These are phyloP conservation scores for Scrobipalpa atriplicella DNA, from an alignment of 2,888 invertebrate genomes.

Conservation along the genomic window DNA sequence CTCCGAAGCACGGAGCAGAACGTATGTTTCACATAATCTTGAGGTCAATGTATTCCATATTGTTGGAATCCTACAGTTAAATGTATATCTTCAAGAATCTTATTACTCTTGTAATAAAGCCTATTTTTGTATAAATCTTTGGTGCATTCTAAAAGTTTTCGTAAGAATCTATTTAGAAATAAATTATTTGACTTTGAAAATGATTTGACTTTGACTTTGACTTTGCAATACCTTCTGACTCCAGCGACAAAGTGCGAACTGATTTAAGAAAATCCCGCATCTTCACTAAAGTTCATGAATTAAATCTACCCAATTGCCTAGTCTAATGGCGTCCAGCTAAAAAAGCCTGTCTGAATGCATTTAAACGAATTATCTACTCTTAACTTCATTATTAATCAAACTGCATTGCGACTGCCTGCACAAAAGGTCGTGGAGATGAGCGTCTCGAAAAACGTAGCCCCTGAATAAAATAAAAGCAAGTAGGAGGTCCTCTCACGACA, in stretches of 20 bases:
- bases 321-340: constrained; percentile 11
- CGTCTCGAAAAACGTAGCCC: constrained; percentile 61
- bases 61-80: too few relatives aligned
- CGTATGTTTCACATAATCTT: too few relatives aligned
- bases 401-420: constrained; percentile 76
- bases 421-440: constrained; percentile 61
- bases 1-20: too few relatives aligned
- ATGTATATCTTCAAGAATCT: too few relatives aligned
- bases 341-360: constrained; percentile 13
- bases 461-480: constrained; percentile 80
- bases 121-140: too few relatives aligned
- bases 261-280: background rate
- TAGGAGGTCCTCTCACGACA: constrained; percentile 80
- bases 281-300: background rate
- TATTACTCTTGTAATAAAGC: too few relatives aligned
- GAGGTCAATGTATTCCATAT: too few relatives aligned
- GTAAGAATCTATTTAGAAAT: too few relatives aligned
- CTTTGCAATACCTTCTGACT: too few relatives aligned
- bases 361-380: constrained; percentile 29
- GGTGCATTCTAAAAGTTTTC: too few relatives aligned
- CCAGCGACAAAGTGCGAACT: background rate
- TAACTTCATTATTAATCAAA: constrained; percentile 73
- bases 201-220: too few relatives aligned
- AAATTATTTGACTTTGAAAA: too few relatives aligned
- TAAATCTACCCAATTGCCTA: background rate